A percentile compares a stretch with the other conserved stretches of the same genome.
These are phyloP conservation scores for Ophion costatus DNA, from an alignment of 2,888 invertebrate species.

Conservation along the genomic window DNA sequence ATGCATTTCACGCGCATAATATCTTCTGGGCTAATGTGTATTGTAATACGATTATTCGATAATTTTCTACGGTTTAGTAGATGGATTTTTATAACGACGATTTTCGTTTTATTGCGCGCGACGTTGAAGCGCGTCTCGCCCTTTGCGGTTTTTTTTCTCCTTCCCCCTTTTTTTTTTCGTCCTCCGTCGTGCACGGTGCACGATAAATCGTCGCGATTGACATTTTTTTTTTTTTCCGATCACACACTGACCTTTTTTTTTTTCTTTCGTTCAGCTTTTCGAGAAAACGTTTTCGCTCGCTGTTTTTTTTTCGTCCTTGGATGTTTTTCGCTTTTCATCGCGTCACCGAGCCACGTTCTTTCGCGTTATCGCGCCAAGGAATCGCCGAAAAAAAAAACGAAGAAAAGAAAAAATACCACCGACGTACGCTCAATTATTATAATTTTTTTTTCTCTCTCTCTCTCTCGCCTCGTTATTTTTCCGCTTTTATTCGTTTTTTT, in stretches of 20 bases:
- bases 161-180: conserved; percentile 28
- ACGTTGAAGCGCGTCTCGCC: conserved; percentile 30
- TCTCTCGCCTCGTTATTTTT: not conserved
- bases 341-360: conserved; percentile 52
- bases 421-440: conserved; percentile 77
- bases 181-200: not conserved
- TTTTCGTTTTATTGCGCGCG: conserved; percentile 33
- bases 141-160: conserved; percentile 23
- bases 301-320: conserved; percentile 41
- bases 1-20: conserved; percentile 73
- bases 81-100: conserved; percentile 77
- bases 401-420: conserved; percentile 77
- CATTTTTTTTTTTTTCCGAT: not conserved
- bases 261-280: conserved; percentile 30
- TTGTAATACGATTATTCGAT: conserved; percentile 78
- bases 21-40: conserved; percentile 77
- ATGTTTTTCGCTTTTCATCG: conserved; percentile 35
- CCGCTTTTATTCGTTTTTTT: conserved; percentile 9
- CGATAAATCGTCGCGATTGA: not conserved
- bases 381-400: conserved; percentile 79
- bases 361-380: conserved; percentile 62
- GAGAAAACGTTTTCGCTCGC: conserved; percentile 30
- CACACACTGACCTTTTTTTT: not conserved
- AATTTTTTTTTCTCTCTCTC: conserved; percentile 65
- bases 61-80: conserved; percentile 77